These are phyloP conservation scores for Elaphurus davidianus DNA, from an alignment of 2,113 vertebrate species.

Conservation along the genomic window DNA sequence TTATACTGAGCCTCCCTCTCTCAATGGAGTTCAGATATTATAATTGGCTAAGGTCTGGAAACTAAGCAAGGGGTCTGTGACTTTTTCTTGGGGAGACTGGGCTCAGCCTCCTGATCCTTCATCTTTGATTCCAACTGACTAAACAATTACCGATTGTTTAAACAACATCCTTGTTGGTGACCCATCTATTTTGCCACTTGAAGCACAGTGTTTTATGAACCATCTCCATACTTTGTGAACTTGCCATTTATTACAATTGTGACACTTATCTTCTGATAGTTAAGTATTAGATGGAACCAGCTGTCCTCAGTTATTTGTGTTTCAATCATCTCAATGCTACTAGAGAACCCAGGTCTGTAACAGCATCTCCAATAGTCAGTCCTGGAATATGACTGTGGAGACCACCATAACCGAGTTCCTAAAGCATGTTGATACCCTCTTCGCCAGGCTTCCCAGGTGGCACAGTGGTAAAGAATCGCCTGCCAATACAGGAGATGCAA, in stretches of 20 bases:
- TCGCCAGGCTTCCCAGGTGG: not conserved
- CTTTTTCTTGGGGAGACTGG: not conserved
- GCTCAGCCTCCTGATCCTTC: not conserved
- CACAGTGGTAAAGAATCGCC: not conserved
- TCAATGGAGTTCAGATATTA: not conserved
- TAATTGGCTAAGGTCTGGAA: not conserved
- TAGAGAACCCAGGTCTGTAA: not conserved
- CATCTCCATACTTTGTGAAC: not conserved
- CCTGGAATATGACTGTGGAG: not conserved
- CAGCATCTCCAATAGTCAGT: not conserved
- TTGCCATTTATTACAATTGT: not conserved
- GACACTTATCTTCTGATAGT: not conserved
- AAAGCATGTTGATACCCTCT: not conserved
- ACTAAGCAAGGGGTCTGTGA: not conserved
- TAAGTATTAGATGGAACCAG: not conserved
- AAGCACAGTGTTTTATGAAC: not conserved
- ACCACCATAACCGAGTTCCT: not conserved
- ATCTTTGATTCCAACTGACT: not conserved
- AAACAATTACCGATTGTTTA: not conserved
- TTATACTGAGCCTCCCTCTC: not conserved
- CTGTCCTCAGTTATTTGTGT: not conserved
- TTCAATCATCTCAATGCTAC: not conserved
- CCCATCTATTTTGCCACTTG: not conserved
- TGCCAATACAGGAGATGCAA: not conserved
- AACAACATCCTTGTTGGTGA: not conserved